phyloP scores from a whole-genome alignment of 2,888 invertebrate species.

The Dysmachus trigonus region DNA sequence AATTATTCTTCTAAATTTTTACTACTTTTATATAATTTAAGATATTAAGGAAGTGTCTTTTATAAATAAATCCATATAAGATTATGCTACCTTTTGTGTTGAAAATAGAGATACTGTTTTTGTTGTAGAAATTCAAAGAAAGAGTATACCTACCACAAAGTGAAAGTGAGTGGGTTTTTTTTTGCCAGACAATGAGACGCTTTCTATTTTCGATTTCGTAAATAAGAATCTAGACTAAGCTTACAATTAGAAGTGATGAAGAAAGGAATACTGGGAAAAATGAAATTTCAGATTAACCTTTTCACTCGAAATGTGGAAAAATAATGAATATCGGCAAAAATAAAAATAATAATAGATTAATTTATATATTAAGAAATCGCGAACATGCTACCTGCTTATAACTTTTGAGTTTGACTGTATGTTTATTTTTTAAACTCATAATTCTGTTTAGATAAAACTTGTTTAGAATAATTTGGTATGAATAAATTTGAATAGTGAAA shows the following conservation, averaged over 20 bases:
- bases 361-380: not conserved
- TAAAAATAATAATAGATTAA: not conserved
- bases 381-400: not conserved
- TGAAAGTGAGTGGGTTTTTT: too few species aligned
- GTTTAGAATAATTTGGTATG: not conserved
- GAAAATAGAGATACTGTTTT: too few species aligned
- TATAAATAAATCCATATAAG: too few species aligned
- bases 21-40: not conserved
- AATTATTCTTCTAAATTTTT: not conserved
- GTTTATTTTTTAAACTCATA: not conserved
- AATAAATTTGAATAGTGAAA: not conserved
- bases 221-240: too few species aligned
- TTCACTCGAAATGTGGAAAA: not conserved
- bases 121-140: too few species aligned
- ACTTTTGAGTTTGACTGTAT: not conserved
- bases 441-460: not conserved
- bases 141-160: too few species aligned
- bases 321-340: not conserved
- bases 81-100: too few species aligned
- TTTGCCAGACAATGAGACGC: too few species aligned
- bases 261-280: too few species aligned
- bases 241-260: too few species aligned
- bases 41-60: not conserved
- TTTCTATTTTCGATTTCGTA: too few species aligned
- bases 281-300: too few species aligned